Base-by-base conservation (phyloP, 2,888 invertebrate species). In the Isoperla grammatica region DNA sequence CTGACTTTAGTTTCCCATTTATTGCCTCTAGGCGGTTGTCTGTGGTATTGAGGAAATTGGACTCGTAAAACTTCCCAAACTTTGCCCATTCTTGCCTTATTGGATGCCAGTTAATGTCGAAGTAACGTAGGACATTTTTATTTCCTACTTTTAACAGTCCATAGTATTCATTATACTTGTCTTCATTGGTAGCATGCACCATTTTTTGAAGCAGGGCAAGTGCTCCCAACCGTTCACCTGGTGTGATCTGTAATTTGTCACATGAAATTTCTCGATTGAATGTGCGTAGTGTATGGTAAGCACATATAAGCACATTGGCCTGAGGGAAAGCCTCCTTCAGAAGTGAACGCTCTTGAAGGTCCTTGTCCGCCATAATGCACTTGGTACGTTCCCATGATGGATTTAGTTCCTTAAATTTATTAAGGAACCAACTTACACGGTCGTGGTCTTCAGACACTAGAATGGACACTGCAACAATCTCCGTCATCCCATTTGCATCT, bases 311-410 rank as follows among this genome's bases (percentile, higher is more conserved):
- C 9, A 65, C 60, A 20, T 64, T 65, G n/a, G 61, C 63, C 17
- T 54, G 35, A 6, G 63, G 65, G 46, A 65, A 65, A 9, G 46
- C 37, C 13, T 60, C 46, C 20, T 59, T 61, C 2, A 65, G 55
- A n/a, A 62, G 35, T 4, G 56, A 45, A 19, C 65, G 22, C 54
- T 66, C 67, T 23, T 62, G 20, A 5, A 66, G 35, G 60, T 66
- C 67, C 46, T 65, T 66, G 23, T 67, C 65, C 0, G 63, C 62
- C 67, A 66, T 66, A 8, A 65, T 62, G 1, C 37, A 57, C 54
- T 56, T 65, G 11, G 63, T 56, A 20, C 59, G 11, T 6, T 29
- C 43, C 64, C 64, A 65, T 11, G 62, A 23, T 2, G 61, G 43
- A 43, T 64, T 61, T 15, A 35, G 49, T 37, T 35, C 56, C 46